These are phyloP conservation scores for Pelvicachromis taeniatus DNA, from an alignment of 2,113 vertebrate species.

Conservation along the genomic window DNA sequence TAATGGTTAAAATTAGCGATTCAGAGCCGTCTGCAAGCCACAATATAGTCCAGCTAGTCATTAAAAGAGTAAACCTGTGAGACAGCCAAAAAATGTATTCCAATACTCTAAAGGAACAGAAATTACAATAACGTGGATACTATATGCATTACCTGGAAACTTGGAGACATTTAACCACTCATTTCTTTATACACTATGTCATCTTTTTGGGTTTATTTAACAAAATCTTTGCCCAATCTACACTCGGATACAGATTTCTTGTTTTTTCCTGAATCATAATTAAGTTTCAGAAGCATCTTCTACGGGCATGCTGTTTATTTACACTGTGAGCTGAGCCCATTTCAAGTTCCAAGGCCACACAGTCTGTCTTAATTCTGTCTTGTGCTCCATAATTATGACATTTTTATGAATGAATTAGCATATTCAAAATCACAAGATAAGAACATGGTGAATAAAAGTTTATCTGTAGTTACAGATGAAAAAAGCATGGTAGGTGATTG, in stretches of 20 bases:
- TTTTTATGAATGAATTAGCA: background rate
- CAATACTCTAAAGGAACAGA: background rate
- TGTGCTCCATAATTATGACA: background rate
- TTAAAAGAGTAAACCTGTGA: background rate
- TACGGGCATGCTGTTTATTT: background rate
- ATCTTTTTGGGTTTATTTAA: background rate
- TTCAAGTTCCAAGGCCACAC: background rate
- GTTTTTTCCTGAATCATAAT: background rate
- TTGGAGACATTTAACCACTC: background rate
- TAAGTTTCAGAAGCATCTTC: background rate
- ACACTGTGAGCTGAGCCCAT: background rate
- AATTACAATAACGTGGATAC: background rate
- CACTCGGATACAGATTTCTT: background rate
- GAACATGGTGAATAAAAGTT: background rate
- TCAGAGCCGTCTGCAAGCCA: background rate
- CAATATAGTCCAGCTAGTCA: background rate
- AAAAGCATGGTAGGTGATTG: background rate
- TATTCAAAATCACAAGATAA: background rate
- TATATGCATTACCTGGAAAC: background rate
- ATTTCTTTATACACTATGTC: background rate
- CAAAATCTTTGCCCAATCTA: background rate
- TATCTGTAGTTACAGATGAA: background rate
- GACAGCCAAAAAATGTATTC: background rate
- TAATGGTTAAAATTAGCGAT: background rate
- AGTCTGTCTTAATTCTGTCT: background rate